Evolutionary conservation across 2,113 vertebrate genomes (phyloP).

Genomic region (Perca flavescens): DNA sequence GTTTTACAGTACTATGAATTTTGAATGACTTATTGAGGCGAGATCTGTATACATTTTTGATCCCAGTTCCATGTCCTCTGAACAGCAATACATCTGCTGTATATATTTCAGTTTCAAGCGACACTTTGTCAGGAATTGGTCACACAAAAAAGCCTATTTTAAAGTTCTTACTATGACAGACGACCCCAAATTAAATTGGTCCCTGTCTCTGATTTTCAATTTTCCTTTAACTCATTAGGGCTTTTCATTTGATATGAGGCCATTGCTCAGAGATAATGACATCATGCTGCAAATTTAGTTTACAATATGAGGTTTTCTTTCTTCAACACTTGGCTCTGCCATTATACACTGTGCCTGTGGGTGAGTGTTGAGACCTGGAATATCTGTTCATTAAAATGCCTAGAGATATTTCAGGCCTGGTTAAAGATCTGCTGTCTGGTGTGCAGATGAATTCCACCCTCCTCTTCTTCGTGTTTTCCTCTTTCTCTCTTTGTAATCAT

Average conservation of each 20-base stretch:
- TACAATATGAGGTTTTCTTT: background rate
- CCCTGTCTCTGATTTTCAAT: conserved; percentile 11
- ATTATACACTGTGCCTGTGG: conserved; percentile 36
- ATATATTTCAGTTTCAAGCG: conserved; percentile 17
- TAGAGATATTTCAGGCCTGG: conserved; percentile 45
- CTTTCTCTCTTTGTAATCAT: conserved; percentile 19
- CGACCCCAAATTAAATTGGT: background rate
- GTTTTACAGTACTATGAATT: background rate
- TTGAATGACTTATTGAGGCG: background rate
- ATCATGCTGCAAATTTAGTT: conserved; percentile 27
- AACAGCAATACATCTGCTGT: background rate
- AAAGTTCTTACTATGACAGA: conserved; percentile 11
- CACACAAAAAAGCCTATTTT: background rate
- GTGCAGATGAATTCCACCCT: conserved; percentile 52
- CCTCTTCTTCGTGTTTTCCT: conserved; percentile 28
- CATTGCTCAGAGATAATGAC: conserved; percentile 29
- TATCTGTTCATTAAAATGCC: conserved; percentile 57
- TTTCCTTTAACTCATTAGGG: conserved; percentile 27
- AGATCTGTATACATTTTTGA: background rate
- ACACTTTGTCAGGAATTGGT: background rate
- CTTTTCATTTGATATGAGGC: conserved; percentile 23
- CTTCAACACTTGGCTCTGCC: conserved; percentile 31
- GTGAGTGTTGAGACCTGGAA: conserved; percentile 57
- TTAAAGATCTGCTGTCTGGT: conserved; percentile 61
- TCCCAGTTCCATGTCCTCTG: background rate